phyloP scores from a whole-genome alignment of 2,797 vertebrate genomes.

The Gallirallus australis region DNA sequence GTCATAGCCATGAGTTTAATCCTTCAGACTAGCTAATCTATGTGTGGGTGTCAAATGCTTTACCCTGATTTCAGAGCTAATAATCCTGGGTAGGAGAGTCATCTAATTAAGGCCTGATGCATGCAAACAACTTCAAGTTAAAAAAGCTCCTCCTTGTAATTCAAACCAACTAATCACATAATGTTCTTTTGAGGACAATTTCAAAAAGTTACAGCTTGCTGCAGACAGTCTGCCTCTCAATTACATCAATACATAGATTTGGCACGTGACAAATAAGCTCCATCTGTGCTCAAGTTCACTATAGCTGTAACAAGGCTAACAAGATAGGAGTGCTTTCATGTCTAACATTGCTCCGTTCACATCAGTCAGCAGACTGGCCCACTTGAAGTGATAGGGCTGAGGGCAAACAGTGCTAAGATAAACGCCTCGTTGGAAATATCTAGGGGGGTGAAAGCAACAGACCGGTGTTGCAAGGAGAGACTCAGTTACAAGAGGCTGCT shows the following conservation, averaged over 20 bases:
- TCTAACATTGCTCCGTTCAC: not conserved
- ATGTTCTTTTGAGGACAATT: constrained; percentile 15
- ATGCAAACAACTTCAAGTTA: constrained; percentile 12
- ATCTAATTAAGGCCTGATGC: not conserved
- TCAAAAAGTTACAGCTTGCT: constrained; percentile 27
- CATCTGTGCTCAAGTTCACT: not conserved
- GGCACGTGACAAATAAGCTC: constrained; percentile 10
- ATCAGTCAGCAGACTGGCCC: not conserved
- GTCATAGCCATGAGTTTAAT: not conserved
- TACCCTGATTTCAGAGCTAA: not conserved
- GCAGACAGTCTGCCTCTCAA: constrained; percentile 20
- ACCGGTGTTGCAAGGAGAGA: not conserved
- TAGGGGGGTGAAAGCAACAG: not conserved
- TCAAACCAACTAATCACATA: not conserved
- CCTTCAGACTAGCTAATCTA: not conserved
- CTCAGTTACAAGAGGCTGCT: not conserved
- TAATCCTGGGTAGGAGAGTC: not conserved
- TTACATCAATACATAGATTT: not conserved
- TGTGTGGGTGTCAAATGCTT: not conserved
- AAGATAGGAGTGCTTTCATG: not conserved
- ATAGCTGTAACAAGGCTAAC: not conserved
- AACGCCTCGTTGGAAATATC: not conserved
- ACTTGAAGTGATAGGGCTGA: constrained; percentile 9
- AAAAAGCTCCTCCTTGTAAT: not conserved
- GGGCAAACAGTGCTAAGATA: not conserved